Evolutionary conservation across 1,140 invertebrate genomes (phyloP), one percentile per base, ranked within the genome.

Genomic region (Heliconius congener): DNA sequence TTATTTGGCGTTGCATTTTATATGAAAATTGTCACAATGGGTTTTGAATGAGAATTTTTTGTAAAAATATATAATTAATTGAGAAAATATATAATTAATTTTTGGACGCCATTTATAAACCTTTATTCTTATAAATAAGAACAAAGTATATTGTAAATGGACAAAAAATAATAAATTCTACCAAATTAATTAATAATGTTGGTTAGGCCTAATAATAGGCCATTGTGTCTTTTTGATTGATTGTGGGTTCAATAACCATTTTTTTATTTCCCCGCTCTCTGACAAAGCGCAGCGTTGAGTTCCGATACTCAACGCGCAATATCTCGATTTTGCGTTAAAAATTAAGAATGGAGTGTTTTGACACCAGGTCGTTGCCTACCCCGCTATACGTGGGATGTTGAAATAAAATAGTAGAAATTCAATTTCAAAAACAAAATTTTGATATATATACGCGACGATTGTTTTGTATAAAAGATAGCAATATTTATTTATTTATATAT

Each of bases 401-500:
- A 19, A 52, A 52, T 3, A 18, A 57, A 23, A 57, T 66, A 3
- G 23, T 30, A 30, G 39, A 27, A 73, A 80, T 73, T 76, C 73
- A 50, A 70, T 11, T 76, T 80, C 70, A 71, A 80, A 73, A 76
- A 11, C 71, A 46, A 66, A 60, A 30, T 70, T 46, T 72, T 66
- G 76, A 73, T 81, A 84, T 73, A 66, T 60, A 55, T 80, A 79
- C 81, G 37, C 78, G 74, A 85, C 81, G 83, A 84, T 88, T 90
- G 87, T 88, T 87, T 86, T 90, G 86, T 90, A 85, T 85, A 90
- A 84, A 85, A 87, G 80, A 82, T 85, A 87, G 85, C 82, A 85
- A 87, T 90, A 91, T 87, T 89, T 90, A 92, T 92, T 92, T 91
- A 92, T 92, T 90, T 82, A 81, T 83, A n/a, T n/a, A 1, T 19